Conservation (phyloP, 2,888 invertebrate genomes). For the Apamea monoglypha region DNA sequence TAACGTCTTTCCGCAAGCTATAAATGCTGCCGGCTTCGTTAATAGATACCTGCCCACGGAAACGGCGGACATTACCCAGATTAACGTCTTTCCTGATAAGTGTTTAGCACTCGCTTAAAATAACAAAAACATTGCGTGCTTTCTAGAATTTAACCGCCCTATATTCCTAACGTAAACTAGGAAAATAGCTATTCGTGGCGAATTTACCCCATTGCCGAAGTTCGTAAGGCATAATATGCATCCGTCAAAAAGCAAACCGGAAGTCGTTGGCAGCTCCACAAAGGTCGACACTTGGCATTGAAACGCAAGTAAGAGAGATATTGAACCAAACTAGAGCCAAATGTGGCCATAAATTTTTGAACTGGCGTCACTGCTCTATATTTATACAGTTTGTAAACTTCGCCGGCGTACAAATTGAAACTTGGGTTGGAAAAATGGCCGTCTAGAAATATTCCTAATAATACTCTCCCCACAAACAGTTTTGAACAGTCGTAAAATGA, state of each 20-base stretch:
- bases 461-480: neutral
- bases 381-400: slow-evolving; percentile 55
- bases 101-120: slow-evolving; percentile 67
- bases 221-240: slow-evolving; percentile 61
- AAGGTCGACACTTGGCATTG: slow-evolving; percentile 77
- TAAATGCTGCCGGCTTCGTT: slow-evolving; percentile 50
- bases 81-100: slow-evolving; percentile 68
- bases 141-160: slow-evolving; percentile 68
- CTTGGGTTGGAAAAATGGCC: slow-evolving; percentile 39
- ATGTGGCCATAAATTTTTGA: slow-evolving; percentile 75
- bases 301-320: slow-evolving; percentile 73
- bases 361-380: slow-evolving; percentile 53
- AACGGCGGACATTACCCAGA: slow-evolving; percentile 64
- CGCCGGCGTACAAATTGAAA: slow-evolving; percentile 37
- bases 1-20: slow-evolving; percentile 31
- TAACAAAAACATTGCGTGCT: slow-evolving; percentile 73
- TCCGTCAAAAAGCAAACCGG: slow-evolving; percentile 72
- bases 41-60: slow-evolving; percentile 62
- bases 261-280: slow-evolving; percentile 73
- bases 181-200: slow-evolving; percentile 66
- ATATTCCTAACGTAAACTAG: slow-evolving; percentile 66
- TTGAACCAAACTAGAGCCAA: slow-evolving; percentile 75
- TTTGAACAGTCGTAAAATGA: slow-evolving; percentile 28
- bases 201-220: slow-evolving; percentile 59
- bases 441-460: slow-evolving; percentile 23